A percentile compares a stretch with the other conserved stretches of the same genome.
phyloP scores from a whole-genome alignment of 1,140 invertebrate genomes.

The Thaumatotibia leucotreta region DNA sequence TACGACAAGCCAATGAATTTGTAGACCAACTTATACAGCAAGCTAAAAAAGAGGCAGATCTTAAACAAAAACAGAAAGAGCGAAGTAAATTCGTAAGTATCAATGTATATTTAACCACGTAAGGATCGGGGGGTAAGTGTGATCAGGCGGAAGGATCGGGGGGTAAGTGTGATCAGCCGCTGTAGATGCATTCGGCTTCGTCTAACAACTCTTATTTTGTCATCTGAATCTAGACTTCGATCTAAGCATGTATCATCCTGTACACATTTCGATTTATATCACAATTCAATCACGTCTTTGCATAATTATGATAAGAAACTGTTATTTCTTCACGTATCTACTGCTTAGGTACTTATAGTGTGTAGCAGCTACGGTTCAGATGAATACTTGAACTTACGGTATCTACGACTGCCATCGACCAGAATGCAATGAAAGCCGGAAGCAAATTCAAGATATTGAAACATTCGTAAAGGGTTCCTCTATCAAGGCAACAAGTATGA shows the following conservation, averaged over 20 bases:
- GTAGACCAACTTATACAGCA: conserved; percentile 72
- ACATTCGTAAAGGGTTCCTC: too few relatives aligned
- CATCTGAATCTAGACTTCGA: conserved; percentile 20
- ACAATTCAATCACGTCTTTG: background rate
- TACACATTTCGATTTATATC: background rate
- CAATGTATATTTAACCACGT: conserved; percentile 68
- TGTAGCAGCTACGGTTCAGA: too few relatives aligned
- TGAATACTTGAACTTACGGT: too few relatives aligned
- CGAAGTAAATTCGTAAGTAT: conserved; percentile 75
- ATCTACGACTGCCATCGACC: too few relatives aligned
- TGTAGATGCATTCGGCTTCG: conserved; percentile 60
- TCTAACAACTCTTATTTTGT: conserved; percentile 38
- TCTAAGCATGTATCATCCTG: conserved; percentile 38
- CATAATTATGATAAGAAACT: background rate
- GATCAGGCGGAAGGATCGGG: conserved; percentile 52
- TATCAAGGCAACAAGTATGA: too few relatives aligned
- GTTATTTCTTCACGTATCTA: too few relatives aligned
- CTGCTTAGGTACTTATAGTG: too few relatives aligned
- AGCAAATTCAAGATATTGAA: too few relatives aligned
- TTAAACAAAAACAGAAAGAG: conserved; percentile 74
- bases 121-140: conserved; percentile 73
- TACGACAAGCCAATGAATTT: conserved; percentile 68
- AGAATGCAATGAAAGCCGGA: too few relatives aligned
- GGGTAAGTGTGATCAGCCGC: conserved; percentile 68
- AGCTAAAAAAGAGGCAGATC: conserved; percentile 69